These are phyloP conservation scores for Halichondria panicea DNA, from an alignment of 37 sponge, comb jelly and placozoan genomes.

Conservation along the genomic window DNA sequence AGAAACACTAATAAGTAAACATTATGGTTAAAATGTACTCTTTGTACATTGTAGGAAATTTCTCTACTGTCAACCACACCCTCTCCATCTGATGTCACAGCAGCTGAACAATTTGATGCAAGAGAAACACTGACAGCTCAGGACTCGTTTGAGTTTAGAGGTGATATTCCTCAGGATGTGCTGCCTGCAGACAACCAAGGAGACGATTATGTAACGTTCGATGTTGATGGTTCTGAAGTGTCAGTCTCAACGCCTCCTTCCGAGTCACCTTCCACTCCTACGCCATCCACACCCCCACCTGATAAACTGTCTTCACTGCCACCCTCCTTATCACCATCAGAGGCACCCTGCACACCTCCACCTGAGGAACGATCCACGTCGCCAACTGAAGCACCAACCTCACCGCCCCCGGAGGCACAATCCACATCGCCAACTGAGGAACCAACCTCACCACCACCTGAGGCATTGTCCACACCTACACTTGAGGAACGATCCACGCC, in stretches of 20 bases:
- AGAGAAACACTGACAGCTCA: neutral
- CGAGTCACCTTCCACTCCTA: neutral
- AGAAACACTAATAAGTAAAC: too few relatives aligned
- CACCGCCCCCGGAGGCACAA: neutral
- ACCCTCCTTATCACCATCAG: neutral
- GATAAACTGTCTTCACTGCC: neutral
- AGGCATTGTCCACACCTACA: neutral
- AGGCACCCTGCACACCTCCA: too few relatives aligned
- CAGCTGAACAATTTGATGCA: neutral
- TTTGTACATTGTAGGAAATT: too few relatives aligned
- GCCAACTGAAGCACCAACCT: neutral
- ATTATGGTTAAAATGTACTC: too few relatives aligned
- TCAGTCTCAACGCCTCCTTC: neutral
- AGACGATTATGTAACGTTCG: neutral
- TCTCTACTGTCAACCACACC: too few relatives aligned
- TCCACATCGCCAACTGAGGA: neutral
- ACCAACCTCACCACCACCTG: neutral
- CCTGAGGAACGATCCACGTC: neutral
- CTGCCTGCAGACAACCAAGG: neutral
- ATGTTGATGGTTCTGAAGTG: slow-evolving; percentile 1
- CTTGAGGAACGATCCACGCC: neutral
- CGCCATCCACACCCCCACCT: neutral
- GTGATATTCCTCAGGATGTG: neutral
- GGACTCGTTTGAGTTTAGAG: slow-evolving; percentile 15
- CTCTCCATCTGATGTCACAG: neutral